These are phyloP conservation scores for Drosophila trapezifrons DNA, from an alignment of 1,140 invertebrate genomes.

Conservation along the genomic window DNA sequence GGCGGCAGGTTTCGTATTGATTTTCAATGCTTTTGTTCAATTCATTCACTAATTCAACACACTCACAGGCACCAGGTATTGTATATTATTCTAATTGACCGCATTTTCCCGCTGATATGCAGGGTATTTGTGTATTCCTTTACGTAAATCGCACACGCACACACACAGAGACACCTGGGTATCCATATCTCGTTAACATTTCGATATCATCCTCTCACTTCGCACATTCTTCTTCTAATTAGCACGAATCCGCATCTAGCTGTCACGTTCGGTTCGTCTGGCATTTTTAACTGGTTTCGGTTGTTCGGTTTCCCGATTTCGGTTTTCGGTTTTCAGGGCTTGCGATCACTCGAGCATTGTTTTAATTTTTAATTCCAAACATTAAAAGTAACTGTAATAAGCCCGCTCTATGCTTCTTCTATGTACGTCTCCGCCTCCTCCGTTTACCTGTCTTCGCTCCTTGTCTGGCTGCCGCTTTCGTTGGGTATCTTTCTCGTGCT, in stretches of 20 bases:
- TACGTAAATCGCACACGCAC: slow-evolving; percentile 24
- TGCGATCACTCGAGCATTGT: slow-evolving; percentile 43
- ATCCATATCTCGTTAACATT: slow-evolving; percentile 50
- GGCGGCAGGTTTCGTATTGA: slow-evolving; percentile 79
- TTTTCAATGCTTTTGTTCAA: slow-evolving; percentile 79
- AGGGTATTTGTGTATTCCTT: slow-evolving; percentile 42
- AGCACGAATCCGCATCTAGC: slow-evolving; percentile 70
- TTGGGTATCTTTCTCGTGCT: slow-evolving; percentile 19
- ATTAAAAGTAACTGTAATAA: slow-evolving; percentile 71
- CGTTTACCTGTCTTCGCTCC: slow-evolving; percentile 62
- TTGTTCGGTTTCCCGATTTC: slow-evolving; percentile 22
- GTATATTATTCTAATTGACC: slow-evolving; percentile 68
- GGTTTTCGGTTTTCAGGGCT: slow-evolving; percentile 28
- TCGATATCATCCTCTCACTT: slow-evolving; percentile 60
- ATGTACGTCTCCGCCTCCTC: slow-evolving; percentile 30
- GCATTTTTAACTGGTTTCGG: slow-evolving; percentile 46
- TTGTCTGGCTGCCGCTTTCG: slow-evolving; percentile 32
- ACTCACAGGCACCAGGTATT: slow-evolving; percentile 13
- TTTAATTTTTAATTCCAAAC: slow-evolving; percentile 52
- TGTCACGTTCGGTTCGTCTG: slow-evolving; percentile 60
- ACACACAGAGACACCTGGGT: slow-evolving; percentile 9
- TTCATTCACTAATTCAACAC: slow-evolving; percentile 77
- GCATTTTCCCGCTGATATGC: slow-evolving; percentile 52
- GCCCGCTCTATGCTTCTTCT: slow-evolving; percentile 40
- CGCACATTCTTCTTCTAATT: slow-evolving; percentile 73